Evolutionary conservation across 2,888 invertebrate species (phyloP), one percentile per base, ranked within the genome.

Genomic region (Perizoma flavofasciatum): DNA sequence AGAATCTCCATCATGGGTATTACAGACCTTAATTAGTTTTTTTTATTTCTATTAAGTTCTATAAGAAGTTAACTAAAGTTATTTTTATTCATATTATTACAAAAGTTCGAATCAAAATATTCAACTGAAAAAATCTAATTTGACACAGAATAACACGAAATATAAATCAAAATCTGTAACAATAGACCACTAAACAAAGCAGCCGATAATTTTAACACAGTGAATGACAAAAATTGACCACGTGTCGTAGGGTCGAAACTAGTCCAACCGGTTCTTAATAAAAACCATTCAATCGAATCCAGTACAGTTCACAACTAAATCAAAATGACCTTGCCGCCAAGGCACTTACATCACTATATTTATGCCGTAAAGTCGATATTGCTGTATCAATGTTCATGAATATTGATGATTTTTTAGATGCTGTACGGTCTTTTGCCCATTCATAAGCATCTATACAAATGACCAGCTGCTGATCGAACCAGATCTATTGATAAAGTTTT

Each of bases 191-290:
- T 22, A 55, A 72, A 87, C 87, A 88, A 86, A 85, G 80, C 74
- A 80, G 70, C 79, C 82, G 82, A 90, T 70, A 86, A 86, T 88
- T 87, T 86, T 82, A 82, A 85, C 83, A 81, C 74, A 61, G 78
- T 80, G 76, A 84, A 83, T 85, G 83, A 88, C 88, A 88, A 86
- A 62, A 83, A 79, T 57, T 89, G 89, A 90, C 91, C 92, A 91
- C 92, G 91, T 91, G 91, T 84, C 87, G 43, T 64, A 73, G 83
- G 83, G 82, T 79, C 82, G 71, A 69, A 87, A 89, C 91, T 80
- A 83, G 90, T 88, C 67, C 37, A 82, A 88, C 91, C 86, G 83
- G 90, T 89, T 88, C 78, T 69, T 78, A 85, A 86, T 85, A 86
- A 86, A 88, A 75, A 78, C 82, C 80, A 88, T 89, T 89, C 86